Conservation (phyloP, 2,113 vertebrate species). For the Hiodon tergisus region DNA sequence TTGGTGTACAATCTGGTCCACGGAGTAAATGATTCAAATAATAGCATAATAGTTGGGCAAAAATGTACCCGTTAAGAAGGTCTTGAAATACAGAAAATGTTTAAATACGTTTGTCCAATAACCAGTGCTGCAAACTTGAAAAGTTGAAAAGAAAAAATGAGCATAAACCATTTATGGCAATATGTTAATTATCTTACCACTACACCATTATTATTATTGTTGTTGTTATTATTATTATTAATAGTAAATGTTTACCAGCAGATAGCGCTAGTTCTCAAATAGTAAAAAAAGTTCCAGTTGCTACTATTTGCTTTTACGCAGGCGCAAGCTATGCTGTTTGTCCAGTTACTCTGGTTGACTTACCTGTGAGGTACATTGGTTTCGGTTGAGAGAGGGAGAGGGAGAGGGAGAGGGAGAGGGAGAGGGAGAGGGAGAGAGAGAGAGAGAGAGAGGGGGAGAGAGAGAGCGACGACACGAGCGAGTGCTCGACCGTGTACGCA, state of each 20-base stretch:
- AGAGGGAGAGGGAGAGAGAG: neutral
- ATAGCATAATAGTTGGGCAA: no score
- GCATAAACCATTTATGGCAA: no score
- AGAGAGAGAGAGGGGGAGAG: slow-evolving; percentile 2
- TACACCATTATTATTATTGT: no score
- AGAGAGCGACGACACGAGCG: slow-evolving; percentile 3
- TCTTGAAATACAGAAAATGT: no score
- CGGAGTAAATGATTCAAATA: no score
- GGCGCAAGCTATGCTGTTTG: slow-evolving; percentile 65
- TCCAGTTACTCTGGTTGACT: slow-evolving; percentile 70
- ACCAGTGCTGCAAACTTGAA: no score
- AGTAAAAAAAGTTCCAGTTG: slow-evolving; percentile 53
- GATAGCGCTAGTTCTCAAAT: slow-evolving; percentile 54
- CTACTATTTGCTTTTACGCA: slow-evolving; percentile 54
- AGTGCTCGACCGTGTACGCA: slow-evolving; percentile 1
- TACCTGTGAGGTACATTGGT: slow-evolving; percentile 63
- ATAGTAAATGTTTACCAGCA: slow-evolving; percentile 41
- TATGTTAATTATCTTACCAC: no score
- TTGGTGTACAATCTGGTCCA: no score
- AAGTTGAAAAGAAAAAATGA: no score
- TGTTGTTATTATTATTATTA: neutral
- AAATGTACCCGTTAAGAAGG: no score
- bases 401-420: neutral
- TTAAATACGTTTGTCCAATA: no score
- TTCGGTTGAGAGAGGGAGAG: slow-evolving; percentile 45